A percentile compares a stretch with the other conserved stretches of the same genome.
These are phyloP conservation scores for Stenichneumon culpator DNA, from an alignment of 2,888 invertebrate genomes.

Conservation along the genomic window DNA sequence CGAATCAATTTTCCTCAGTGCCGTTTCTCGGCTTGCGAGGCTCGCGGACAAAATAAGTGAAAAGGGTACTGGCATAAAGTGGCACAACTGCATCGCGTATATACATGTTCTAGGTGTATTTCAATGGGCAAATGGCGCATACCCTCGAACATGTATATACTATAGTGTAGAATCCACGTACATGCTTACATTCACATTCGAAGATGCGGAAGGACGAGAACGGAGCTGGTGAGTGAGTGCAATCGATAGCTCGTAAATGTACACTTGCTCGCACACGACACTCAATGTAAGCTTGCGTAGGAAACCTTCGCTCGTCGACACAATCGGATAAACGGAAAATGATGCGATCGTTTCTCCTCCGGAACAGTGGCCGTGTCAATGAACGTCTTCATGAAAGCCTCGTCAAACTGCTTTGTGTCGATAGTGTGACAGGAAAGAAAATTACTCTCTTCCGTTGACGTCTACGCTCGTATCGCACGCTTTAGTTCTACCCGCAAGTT, in stretches of 20 bases:
- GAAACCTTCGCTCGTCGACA: slow-evolving; percentile 10
- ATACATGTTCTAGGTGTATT: slow-evolving; percentile 11
- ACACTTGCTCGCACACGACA: slow-evolving; percentile 51
- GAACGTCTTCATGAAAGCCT: slow-evolving; percentile 45
- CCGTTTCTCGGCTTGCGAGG: background rate
- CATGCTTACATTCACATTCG: slow-evolving; percentile 20
- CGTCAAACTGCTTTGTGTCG: slow-evolving; percentile 43
- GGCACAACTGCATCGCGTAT: background rate
- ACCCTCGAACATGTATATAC: background rate
- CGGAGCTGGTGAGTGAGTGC: slow-evolving; percentile 42
- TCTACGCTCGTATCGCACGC: too few relatives aligned
- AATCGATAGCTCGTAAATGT: slow-evolving; percentile 65
- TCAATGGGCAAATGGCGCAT: slow-evolving; percentile 9
- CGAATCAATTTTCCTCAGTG: slow-evolving; percentile 28
- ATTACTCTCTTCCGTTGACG: too few relatives aligned
- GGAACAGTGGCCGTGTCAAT: background rate
- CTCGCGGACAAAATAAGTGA: background rate
- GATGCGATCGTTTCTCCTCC: slow-evolving; percentile 60
- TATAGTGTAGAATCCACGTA: background rate
- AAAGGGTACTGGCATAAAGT: slow-evolving; percentile 6
- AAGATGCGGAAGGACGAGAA: slow-evolving; percentile 7
- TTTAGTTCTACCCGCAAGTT: too few relatives aligned
- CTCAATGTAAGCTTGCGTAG: slow-evolving; percentile 36
- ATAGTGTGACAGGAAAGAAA: background rate
- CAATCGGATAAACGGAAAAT: slow-evolving; percentile 56